These are phyloP conservation scores for Mystacornis crossleyi DNA, from an alignment of 2,113 vertebrate species.

Conservation along the genomic window DNA sequence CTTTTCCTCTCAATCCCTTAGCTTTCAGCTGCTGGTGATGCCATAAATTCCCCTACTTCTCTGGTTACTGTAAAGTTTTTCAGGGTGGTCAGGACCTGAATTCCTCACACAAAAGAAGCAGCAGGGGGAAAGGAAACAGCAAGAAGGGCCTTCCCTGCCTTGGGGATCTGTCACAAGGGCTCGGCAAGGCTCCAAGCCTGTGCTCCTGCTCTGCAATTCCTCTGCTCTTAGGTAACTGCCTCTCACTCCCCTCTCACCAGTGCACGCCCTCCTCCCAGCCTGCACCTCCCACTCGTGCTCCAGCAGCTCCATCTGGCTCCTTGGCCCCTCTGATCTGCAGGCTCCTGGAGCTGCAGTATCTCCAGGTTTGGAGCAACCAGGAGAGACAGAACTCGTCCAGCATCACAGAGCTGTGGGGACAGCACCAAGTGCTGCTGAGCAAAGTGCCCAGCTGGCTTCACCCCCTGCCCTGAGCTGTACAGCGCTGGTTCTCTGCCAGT, in stretches of 20 bases:
- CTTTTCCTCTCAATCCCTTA: constrained; percentile 13
- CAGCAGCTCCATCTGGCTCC: neutral
- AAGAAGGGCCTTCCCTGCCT: neutral
- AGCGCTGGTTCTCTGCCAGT: neutral
- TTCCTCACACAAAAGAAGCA: neutral
- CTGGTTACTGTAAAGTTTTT: constrained; percentile 38
- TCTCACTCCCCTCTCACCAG: neutral
- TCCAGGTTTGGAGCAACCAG: neutral
- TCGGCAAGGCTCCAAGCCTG: accelerated
- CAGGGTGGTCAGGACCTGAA: constrained; percentile 24
- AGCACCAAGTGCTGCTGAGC: neutral
- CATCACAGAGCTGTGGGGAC: neutral
- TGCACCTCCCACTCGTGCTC: neutral
- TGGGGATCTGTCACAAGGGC: neutral
- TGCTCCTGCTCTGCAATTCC: neutral
- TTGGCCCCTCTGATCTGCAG: neutral
- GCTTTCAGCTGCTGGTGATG: neutral
- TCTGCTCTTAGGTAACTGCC: neutral
- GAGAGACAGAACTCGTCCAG: neutral
- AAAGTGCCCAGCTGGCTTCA: neutral
- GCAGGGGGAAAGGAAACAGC: neutral
- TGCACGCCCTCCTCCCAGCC: neutral
- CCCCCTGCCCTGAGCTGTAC: neutral
- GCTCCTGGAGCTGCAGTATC: neutral
- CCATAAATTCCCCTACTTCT: constrained; percentile 45